These are phyloP conservation scores for Mizuhopecten yessoensis DNA, from an alignment of 1,140 invertebrate genomes.

Conservation along the genomic window DNA sequence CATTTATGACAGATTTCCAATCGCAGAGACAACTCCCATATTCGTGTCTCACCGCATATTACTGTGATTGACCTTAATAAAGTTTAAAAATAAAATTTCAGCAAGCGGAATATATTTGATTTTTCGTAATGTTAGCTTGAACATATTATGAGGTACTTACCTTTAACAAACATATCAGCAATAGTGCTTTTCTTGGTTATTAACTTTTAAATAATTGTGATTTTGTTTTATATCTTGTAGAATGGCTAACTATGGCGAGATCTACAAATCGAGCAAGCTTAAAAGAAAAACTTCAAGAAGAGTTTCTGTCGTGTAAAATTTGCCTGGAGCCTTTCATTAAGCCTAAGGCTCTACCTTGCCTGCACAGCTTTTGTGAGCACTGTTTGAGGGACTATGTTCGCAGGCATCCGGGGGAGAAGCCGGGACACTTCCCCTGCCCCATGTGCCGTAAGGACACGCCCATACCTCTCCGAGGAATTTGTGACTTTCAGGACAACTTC, in stretches of 20 bases:
- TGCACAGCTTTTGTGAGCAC: conserved; percentile 96
- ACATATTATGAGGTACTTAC: too few relatives aligned
- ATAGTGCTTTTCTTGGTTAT: neutral
- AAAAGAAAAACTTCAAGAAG: conserved; percentile 81
- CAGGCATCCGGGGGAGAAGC: conserved; percentile 73
- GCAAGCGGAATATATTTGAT: too few relatives aligned
- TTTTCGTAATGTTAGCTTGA: too few relatives aligned
- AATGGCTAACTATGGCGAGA: conserved; percentile 82
- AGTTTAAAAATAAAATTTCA: too few relatives aligned
- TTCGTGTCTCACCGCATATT: too few relatives aligned
- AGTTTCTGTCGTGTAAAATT: conserved; percentile 82
- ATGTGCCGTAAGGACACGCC: conserved; percentile 81
- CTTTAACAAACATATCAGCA: too few relatives aligned
- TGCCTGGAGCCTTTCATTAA: conserved; percentile 79
- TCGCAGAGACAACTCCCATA: too few relatives aligned
- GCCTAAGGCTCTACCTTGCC: conserved; percentile 93
- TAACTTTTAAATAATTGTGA: neutral
- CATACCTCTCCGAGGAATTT: conserved; percentile 77
- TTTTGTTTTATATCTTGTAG: conserved; percentile 70
- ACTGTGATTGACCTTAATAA: too few relatives aligned
- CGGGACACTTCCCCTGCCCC: conserved; percentile 80
- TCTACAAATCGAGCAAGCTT: conserved; percentile 69
- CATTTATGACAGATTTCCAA: too few relatives aligned
- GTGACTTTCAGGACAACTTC: conserved; percentile 81
- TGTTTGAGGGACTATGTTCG: conserved; percentile 86